Conservation (phyloP, 2,113 vertebrate species). For the Cairina moschata region DNA sequence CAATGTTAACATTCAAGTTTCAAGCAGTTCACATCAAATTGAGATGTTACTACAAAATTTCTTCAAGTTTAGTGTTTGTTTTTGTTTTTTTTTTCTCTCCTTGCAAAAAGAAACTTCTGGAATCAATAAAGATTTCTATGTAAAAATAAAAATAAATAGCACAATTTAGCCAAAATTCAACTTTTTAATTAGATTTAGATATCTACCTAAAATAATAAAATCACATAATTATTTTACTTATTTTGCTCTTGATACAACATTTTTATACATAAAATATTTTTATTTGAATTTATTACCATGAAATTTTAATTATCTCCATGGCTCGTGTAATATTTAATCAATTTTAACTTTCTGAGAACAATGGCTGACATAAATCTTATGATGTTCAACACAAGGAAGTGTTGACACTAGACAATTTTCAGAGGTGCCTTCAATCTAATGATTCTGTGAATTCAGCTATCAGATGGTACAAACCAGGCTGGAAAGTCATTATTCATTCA, state of each 20-base stretch:
- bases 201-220: not conserved
- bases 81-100: not conserved
- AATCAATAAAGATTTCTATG: not conserved
- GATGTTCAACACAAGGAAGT: not conserved
- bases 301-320: not conserved
- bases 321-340: not conserved
- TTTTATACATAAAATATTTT: not conserved
- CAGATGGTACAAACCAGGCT: not conserved
- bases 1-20: not conserved
- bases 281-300: not conserved
- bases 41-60: not conserved
- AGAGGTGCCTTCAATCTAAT: not conserved
- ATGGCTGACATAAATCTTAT: rapidly evolving
- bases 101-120: not conserved
- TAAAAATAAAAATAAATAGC: not conserved
- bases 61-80: not conserved
- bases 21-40: not conserved
- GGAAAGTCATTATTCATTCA: not conserved
- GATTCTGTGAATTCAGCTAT: not conserved
- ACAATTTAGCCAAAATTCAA: not conserved
- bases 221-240: not conserved
- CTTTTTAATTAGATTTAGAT: not conserved
- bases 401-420: not conserved
- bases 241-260: not conserved
- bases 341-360: not conserved